Conservation (phyloP, 30 jellyfish, hydroid and myxozoan species). For the Rhopilema esculentum region DNA sequence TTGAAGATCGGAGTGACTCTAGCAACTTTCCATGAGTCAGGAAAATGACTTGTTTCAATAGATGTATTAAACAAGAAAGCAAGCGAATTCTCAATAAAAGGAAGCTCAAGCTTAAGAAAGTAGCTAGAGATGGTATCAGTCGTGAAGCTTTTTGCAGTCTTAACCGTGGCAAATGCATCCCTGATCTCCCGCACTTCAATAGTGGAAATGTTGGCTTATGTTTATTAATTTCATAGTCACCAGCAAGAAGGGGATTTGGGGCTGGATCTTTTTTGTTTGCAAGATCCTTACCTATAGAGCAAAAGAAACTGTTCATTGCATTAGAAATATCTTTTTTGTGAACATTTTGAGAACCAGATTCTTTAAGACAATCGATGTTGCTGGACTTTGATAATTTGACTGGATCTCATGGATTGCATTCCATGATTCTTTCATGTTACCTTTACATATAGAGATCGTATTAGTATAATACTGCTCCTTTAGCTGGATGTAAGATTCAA, state of each 20-base stretch:
- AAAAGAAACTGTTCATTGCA: slow-evolving; percentile 66
- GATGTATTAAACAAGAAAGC: slow-evolving; percentile 42
- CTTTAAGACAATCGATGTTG: slow-evolving; percentile 40
- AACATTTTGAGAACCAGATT: slow-evolving; percentile 28
- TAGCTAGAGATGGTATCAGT: slow-evolving; percentile 47
- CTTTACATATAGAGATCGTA: slow-evolving; percentile 30
- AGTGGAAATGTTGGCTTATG: slow-evolving; percentile 15
- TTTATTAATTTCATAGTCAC: slow-evolving; percentile 11
- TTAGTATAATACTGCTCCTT: slow-evolving; percentile 34
- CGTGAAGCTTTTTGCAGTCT: slow-evolving; percentile 45
- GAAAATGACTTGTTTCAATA: too few relatives aligned
- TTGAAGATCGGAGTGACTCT: slow-evolving; percentile 49
- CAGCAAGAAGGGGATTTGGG: slow-evolving; percentile 45
- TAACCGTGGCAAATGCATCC: too few relatives aligned
- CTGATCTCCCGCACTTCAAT: not conserved
- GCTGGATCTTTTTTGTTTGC: slow-evolving; percentile 49
- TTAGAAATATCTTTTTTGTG: slow-evolving; percentile 38
- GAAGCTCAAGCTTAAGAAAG: slow-evolving; percentile 37
- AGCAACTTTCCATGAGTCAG: too few relatives aligned
- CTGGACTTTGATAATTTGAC: slow-evolving; percentile 37
- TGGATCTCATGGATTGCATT: too few relatives aligned
- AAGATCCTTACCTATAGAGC: slow-evolving; percentile 58
- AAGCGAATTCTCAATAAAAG: slow-evolving; percentile 17
- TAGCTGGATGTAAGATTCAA: slow-evolving; percentile 28
- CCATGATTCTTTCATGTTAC: too few relatives aligned